Conservation (phyloP, 2,113 vertebrate species). For the Bos taurus region ARS-UCD2.0 NC_037338.1:52898501-52899000, state of each 20-base stretch:
- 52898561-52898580: neutral
- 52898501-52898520: neutral
- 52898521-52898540: neutral
- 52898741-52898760: conserved; percentile 55
- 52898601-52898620: neutral
- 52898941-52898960: neutral
- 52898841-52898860: neutral
- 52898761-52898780: conserved; percentile 3
- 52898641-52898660: conserved; percentile 57
- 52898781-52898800: neutral
- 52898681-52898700: conserved; percentile 62
- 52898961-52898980: neutral
- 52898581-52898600: conserved; percentile 14
- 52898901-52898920: neutral
- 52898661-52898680: conserved; percentile 27
- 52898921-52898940: neutral
- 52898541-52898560: neutral
- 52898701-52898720: conserved; percentile 44
- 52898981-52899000: neutral
- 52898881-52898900: neutral
- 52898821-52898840: conserved; percentile 46
- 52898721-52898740: conserved; percentile 47
- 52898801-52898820: neutral
- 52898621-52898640: conserved; percentile 20
- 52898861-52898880: neutral